Base-by-base conservation (phyloP, 2,113 vertebrate genomes). In the Psophia crepitans region DNA sequence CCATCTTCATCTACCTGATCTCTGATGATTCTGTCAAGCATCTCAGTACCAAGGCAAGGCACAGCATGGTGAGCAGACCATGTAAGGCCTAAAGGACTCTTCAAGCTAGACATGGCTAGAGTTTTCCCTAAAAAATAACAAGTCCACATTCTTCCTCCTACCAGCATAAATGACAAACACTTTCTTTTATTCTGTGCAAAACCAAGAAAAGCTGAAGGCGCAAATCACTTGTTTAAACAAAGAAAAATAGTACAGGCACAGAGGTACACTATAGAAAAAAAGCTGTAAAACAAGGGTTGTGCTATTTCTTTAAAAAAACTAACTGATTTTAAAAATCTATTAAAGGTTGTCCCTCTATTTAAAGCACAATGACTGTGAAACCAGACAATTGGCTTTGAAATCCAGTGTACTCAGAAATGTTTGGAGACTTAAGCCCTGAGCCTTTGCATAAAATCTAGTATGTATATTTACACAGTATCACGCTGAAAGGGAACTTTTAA, bases 61-160 rank as follows among this genome's bases (percentile, higher is more conserved):
- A 93, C 0, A 0, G n/a, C n/a, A n/a, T n/a, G n/a, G 44, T 10
- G 12, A 95, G 51, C 0, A 0, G 73, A 84, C 46, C 37, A 89
- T 84, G 91, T 44, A 89, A 81, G 43, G 57, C 35, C 81, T 87
- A 70, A 87, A 89, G 43, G 60, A 58, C 46, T 89, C 84, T 57
- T 83, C 71, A 65, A 65, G 56, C 22, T 37, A 75, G 15, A 81
- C 7, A 4, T 2, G 18, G 37, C 7, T 66, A 37, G 54, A 66
- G 37, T 35, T 64, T 53, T 75, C 64, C 60, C 68, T 43, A 13
- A 54, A 54, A 43, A 88, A 88, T 33, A 76, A 61, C 73, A 33
- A 57, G 18, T 35, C 58, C 57, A 51, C 39, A 37, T 65, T 68
- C 63, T 77, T 86, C 71, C 23, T 87, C 46, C 54, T 46, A 19